A percentile compares a stretch with the other conserved stretches of the same genome.
Evolutionary conservation across 2,888 invertebrate species (phyloP).

Genomic region (Drosophila neotestacea): DNA sequence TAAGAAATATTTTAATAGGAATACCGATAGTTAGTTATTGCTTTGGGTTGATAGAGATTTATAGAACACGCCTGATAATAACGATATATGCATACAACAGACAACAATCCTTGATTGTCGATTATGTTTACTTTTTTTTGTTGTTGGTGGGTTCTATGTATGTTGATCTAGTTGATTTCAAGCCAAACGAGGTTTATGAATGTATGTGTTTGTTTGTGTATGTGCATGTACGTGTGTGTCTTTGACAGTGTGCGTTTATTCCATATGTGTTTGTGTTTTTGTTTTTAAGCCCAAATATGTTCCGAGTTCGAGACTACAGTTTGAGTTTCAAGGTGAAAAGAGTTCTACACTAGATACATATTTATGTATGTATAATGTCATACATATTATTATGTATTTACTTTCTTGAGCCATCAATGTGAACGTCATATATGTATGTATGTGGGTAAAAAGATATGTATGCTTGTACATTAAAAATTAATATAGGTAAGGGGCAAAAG

Average conservation of each 20-base stretch:
- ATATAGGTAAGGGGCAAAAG: slow-evolving; percentile 2
- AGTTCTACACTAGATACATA: slow-evolving; percentile 26
- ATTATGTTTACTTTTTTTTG: neutral
- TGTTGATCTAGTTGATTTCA: slow-evolving; percentile 5
- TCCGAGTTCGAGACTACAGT: slow-evolving; percentile 28
- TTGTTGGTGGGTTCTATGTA: no score
- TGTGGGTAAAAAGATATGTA: slow-evolving; percentile 19
- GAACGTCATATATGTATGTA: slow-evolving; percentile 17
- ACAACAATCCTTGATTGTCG: neutral
- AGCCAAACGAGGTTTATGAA: slow-evolving; percentile 2
- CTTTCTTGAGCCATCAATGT: neutral
- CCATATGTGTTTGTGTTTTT: slow-evolving; percentile 1
- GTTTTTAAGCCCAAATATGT: slow-evolving; percentile 29
- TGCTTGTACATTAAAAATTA: slow-evolving; percentile 45
- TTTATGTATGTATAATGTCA: slow-evolving; percentile 8
- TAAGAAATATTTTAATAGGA: no score
- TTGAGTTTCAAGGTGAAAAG: neutral
- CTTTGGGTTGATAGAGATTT: no score
- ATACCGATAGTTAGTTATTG: no score
- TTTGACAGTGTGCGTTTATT: slow-evolving; percentile 13
- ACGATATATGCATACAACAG: slow-evolving; percentile 1
- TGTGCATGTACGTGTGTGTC: slow-evolving; percentile 1
- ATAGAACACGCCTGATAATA: neutral
- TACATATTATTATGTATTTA: neutral
- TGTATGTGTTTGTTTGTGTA: neutral